Conservation (phyloP, 2,888 invertebrate species). For the Rambutsinella grinnellia region DNA sequence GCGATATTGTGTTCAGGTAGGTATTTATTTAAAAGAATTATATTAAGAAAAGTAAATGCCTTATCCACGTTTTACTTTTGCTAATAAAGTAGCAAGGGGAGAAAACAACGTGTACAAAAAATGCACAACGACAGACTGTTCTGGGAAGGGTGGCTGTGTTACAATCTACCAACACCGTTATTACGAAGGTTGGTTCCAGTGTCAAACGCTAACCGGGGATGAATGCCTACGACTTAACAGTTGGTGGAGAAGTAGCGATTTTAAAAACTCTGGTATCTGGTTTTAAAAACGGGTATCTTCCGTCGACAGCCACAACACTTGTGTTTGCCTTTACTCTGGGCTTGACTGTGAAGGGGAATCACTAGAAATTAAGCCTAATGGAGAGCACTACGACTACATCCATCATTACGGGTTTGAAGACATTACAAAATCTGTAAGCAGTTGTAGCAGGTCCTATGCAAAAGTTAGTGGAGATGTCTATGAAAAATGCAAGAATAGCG, state of each 20-base stretch:
- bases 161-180: conserved; percentile 7
- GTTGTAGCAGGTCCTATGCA: neutral
- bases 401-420: neutral
- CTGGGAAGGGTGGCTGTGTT: neutral
- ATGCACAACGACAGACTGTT: neutral
- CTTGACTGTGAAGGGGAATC: neutral
- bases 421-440: neutral
- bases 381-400: neutral
- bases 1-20: too few species aligned
- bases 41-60: too few species aligned
- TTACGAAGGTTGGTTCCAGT: conserved; percentile 10
- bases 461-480: too few species aligned
- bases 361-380: neutral
- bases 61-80: too few species aligned
- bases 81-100: too few species aligned
- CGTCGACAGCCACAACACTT: neutral
- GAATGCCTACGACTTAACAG: neutral
- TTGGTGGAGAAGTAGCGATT: neutral
- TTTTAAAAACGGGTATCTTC: too few species aligned
- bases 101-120: neutral
- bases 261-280: too few species aligned
- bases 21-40: too few species aligned
- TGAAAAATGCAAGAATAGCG: neutral
- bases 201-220: neutral
- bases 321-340: neutral